A percentile compares a stretch with the other conserved stretches of the same genome.
Conservation (phyloP, 2,888 invertebrate species). For the Tenthredo distinguenda region DNA sequence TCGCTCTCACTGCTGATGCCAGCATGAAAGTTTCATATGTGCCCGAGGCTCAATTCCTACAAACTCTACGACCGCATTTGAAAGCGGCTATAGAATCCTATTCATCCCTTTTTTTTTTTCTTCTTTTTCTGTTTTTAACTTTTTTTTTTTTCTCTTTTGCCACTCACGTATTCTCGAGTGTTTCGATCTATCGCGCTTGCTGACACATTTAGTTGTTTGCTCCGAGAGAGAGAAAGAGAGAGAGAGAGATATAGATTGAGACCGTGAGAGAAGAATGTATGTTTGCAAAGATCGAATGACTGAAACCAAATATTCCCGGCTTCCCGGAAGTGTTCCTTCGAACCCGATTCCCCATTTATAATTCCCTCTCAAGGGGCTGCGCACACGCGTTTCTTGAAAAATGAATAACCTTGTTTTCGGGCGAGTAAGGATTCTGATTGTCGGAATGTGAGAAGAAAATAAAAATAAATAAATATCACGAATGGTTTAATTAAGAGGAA, state of each 20-base stretch:
- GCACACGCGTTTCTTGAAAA: not conserved
- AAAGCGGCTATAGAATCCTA: not conserved
- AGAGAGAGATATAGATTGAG: no score
- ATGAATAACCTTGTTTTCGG: not conserved
- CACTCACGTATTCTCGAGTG: constrained; percentile 12
- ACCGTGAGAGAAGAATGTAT: not conserved
- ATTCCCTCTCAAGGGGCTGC: not conserved
- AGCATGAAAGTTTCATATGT: constrained; percentile 24
- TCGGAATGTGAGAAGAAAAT: not conserved
- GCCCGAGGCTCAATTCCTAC: constrained; percentile 12
- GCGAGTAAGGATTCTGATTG: not conserved
- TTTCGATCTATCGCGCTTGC: constrained; percentile 26
- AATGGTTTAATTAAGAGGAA: not conserved
- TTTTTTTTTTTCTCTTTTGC: not conserved
- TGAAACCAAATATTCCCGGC: constrained; percentile 12
- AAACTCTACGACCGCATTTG: constrained; percentile 1
- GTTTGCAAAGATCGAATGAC: constrained; percentile 24
- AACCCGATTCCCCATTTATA: not conserved
- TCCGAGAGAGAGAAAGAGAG: not conserved
- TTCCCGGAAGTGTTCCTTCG: constrained; percentile 20
- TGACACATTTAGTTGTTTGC: constrained; percentile 24
- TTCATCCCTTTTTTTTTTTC: not conserved
- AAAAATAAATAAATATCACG: not conserved
- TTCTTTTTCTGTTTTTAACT: not conserved
- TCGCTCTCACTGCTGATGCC: constrained; percentile 11